Percentiles rank a stretch among this genome's conserved stretches.
Conservation (phyloP, 92 coral and sea anemone genomes). For the Siderastrea radians region DNA sequence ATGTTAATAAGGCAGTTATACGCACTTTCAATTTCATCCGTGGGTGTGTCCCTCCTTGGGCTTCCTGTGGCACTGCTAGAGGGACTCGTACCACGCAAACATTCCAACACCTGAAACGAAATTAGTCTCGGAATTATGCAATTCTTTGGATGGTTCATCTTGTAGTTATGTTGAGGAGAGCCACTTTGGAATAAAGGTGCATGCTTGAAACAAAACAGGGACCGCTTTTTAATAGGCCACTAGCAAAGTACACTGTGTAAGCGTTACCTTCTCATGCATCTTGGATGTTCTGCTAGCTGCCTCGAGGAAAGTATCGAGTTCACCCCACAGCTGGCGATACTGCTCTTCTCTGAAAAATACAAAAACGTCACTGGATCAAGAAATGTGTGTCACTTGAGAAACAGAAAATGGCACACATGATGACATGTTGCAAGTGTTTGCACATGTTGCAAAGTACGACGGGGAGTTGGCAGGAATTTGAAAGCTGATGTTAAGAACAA, state of each 20-base stretch:
- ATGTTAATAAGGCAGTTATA: not conserved
- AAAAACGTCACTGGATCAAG: not conserved
- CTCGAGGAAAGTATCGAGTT: constrained; percentile 90
- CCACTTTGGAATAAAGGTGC: too few relatives aligned
- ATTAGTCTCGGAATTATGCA: not conserved
- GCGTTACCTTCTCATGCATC: constrained; percentile 91
- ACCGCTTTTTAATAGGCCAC: too few relatives aligned
- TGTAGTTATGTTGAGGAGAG: too few relatives aligned
- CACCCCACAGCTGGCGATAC: constrained; percentile 96
- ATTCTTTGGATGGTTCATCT: too few relatives aligned
- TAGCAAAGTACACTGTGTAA: not conserved
- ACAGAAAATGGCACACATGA: too few relatives aligned
- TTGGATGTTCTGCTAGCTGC: constrained; percentile 91
- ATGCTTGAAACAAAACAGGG: too few relatives aligned
- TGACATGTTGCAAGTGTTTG: too few relatives aligned
- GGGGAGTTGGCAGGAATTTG: too few relatives aligned
- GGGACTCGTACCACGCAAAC: constrained; percentile 80
- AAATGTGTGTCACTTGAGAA: too few relatives aligned
- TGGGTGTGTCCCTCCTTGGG: constrained; percentile 83
- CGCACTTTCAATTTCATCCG: constrained; percentile 85
- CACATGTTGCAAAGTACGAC: too few relatives aligned
- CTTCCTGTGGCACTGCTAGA: constrained; percentile 81
- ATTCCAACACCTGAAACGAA: constrained; percentile 69
- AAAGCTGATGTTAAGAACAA: too few relatives aligned
- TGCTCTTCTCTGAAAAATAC: constrained; percentile 86